A percentile compares a stretch with the other conserved stretches of the same genome.
Conservation (phyloP, 2,888 invertebrate species). For the Agriotes lineatus region DNA sequence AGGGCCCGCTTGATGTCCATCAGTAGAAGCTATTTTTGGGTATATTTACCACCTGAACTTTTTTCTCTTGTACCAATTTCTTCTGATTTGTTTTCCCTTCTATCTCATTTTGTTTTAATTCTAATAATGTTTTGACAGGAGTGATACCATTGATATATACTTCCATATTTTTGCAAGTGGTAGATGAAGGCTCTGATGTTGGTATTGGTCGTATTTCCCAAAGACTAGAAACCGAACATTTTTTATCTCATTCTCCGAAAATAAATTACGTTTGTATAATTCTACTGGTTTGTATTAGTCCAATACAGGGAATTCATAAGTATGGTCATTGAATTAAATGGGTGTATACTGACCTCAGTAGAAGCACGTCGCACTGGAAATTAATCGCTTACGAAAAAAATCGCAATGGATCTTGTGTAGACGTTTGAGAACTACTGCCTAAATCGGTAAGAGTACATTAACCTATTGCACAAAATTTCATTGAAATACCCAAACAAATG, state of each 20-base stretch:
- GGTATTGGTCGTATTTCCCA: too few relatives aligned
- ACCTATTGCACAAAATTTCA: too few relatives aligned
- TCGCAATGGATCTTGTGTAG: too few relatives aligned
- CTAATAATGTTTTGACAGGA: neutral
- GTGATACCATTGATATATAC: neutral
- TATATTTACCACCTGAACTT: neutral
- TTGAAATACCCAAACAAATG: too few relatives aligned
- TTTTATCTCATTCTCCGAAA: neutral
- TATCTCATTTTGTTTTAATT: neutral
- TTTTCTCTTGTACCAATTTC: neutral
- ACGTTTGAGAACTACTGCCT: too few relatives aligned
- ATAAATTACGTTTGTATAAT: neutral
- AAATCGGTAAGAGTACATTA: too few relatives aligned
- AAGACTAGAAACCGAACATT: neutral
- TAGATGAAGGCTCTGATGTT: neutral
- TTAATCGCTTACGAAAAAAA: too few relatives aligned
- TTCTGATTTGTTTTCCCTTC: neutral
- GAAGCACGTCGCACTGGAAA: neutral
- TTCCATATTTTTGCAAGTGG: neutral
- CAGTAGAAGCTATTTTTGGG: neutral
- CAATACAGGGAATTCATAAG: neutral
- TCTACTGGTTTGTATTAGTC: neutral
- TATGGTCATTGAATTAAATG: too few relatives aligned
- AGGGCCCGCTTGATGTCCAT: too few relatives aligned
- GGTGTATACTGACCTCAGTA: too few relatives aligned